A percentile compares a stretch with the other conserved stretches of the same genome.
Conservation (phyloP, 2,797 vertebrate species). For the Mallotus villosus region DNA sequence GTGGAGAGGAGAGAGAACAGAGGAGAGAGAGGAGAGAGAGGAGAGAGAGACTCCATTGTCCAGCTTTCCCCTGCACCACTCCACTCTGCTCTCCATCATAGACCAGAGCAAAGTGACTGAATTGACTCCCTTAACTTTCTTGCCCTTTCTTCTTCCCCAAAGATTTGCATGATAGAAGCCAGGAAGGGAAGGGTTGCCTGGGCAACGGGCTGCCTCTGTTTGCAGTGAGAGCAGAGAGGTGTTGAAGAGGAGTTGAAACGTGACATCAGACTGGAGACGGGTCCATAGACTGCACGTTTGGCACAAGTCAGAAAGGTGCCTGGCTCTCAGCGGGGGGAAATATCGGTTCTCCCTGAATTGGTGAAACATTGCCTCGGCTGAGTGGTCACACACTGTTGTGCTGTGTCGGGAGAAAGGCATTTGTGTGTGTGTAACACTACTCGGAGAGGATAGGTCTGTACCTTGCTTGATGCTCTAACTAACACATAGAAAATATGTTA, state of each 20-base stretch:
- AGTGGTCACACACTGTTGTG: not conserved
- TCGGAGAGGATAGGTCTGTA: not conserved
- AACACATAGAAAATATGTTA: not conserved
- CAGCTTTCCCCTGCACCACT: constrained; percentile 44
- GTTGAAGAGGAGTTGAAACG: constrained; percentile 65
- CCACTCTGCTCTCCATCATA: constrained; percentile 51
- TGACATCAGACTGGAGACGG: constrained; percentile 64
- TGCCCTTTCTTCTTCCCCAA: constrained; percentile 62
- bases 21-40: constrained; percentile 34
- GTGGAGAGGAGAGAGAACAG: constrained; percentile 39
- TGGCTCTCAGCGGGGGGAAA: no score
- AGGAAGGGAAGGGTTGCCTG: constrained; percentile 70
- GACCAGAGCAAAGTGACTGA: constrained; percentile 62
- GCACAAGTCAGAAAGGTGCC: constrained; percentile 39
- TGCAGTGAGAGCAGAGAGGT: constrained; percentile 71
- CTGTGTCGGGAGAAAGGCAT: not conserved
- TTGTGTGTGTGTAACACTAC: not conserved
- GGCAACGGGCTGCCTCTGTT: constrained; percentile 76
- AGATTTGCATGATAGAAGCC: constrained; percentile 75
- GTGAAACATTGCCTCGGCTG: no score
- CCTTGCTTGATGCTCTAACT: not conserved
- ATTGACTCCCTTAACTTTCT: constrained; percentile 71
- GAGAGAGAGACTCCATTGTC: constrained; percentile 47
- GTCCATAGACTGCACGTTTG: constrained; percentile 56
- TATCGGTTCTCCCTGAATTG: no score